These are phyloP conservation scores for Andrena hattorfiana DNA, from an alignment of 2,888 invertebrate genomes.

Conservation along the genomic window DNA sequence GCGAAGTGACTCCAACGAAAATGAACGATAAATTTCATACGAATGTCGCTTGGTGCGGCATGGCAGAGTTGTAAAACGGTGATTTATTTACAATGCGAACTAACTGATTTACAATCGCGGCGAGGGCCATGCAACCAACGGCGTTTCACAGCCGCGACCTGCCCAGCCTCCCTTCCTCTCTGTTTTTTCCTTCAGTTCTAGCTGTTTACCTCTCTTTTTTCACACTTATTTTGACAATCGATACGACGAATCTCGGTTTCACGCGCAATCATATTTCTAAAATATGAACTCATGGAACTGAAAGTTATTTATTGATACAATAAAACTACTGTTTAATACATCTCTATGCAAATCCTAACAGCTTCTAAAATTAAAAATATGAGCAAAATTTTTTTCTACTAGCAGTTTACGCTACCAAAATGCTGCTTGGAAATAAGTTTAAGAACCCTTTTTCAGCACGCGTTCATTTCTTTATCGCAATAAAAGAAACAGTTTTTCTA, in stretches of 20 bases:
- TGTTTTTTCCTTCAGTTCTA: conserved; percentile 55
- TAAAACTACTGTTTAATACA: too few relatives aligned
- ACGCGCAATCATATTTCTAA: neutral
- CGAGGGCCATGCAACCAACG: conserved; percentile 69
- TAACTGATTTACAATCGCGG: conserved; percentile 84
- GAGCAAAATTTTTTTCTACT: too few relatives aligned
- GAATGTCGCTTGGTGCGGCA: conserved; percentile 79
- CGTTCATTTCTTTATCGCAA: too few relatives aligned
- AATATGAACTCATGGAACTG: neutral
- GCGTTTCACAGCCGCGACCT: conserved; percentile 70
- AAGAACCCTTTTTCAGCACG: too few relatives aligned
- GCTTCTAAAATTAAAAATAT: too few relatives aligned
- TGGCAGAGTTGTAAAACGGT: conserved; percentile 83
- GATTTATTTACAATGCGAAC: conserved; percentile 84
- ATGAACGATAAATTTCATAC: conserved; percentile 83
- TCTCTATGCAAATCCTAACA: too few relatives aligned
- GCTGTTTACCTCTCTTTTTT: conserved; percentile 34
- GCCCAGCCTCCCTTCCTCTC: conserved; percentile 36
- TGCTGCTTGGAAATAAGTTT: too few relatives aligned
- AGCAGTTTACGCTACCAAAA: too few relatives aligned
- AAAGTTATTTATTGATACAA: neutral
- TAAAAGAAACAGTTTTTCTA: too few relatives aligned
- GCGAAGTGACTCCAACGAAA: conserved; percentile 74
- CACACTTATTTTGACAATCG: conserved; percentile 24
- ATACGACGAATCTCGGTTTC: conserved; percentile 8